Percentiles rank a stretch among this genome's conserved stretches.
phyloP scores from a whole-genome alignment of 2,797 vertebrate species.

The Fistularia commersonii region DNA sequence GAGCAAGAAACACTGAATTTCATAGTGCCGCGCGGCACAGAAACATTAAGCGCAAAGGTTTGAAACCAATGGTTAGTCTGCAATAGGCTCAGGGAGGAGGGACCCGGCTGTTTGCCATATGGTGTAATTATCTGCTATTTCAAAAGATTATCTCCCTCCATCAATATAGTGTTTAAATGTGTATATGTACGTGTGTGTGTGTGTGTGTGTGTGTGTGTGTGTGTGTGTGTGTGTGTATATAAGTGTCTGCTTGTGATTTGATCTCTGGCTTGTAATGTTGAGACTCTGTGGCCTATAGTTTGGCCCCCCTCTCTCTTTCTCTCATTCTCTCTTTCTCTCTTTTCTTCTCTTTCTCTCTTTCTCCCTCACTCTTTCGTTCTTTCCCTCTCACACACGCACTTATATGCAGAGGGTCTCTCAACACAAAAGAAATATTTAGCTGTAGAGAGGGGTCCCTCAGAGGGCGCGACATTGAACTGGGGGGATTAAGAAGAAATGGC shows the following conservation, averaged over 20 bases:
- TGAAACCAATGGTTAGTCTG: constrained; percentile 20
- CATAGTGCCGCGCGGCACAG: constrained; percentile 9
- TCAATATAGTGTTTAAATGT: constrained; percentile 49
- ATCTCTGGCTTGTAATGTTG: constrained; percentile 56
- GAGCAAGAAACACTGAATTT: constrained; percentile 42
- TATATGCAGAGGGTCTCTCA: constrained; percentile 30
- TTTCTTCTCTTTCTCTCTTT: constrained; percentile 29
- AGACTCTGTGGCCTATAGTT: constrained; percentile 54
- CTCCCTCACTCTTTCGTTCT: constrained; percentile 3
- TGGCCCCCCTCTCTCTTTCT: constrained; percentile 57
- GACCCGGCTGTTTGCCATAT: constrained; percentile 61
- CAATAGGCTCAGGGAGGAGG: constrained; percentile 27
- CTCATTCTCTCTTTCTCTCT: constrained; percentile 56
- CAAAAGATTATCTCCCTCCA: constrained; percentile 63
- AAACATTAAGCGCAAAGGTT: constrained; percentile 21
- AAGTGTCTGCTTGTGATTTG: constrained; percentile 39
- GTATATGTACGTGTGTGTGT: constrained; percentile 18
- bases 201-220: constrained; percentile 24
- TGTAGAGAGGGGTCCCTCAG: constrained; percentile 64
- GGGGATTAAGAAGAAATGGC: constrained; percentile 75
- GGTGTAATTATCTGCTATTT: constrained; percentile 68
- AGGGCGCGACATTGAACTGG: constrained; percentile 67
- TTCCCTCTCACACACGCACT: constrained; percentile 22
- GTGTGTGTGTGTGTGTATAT: constrained; percentile 11
- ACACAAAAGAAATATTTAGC: constrained; percentile 78